Base-by-base conservation (phyloP, 2,888 invertebrate species). In the Trachelus troglodyta region DNA sequence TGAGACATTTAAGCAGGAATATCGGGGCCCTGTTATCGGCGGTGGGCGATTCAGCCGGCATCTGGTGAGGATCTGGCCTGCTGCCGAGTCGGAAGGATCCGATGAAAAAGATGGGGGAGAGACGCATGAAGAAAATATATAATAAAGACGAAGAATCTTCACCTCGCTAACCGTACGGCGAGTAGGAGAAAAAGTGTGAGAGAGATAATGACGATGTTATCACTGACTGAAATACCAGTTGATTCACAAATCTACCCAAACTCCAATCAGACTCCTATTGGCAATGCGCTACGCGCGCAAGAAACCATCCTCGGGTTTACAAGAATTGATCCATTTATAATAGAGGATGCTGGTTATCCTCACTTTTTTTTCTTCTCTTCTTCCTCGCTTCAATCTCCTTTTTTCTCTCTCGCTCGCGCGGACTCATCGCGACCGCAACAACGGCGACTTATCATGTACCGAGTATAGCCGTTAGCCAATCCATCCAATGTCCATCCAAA, bases 21-120 rank as follows among this genome's bases (percentile, higher is more conserved):
- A 79, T 80, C 77, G 79, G 79, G 37, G 69, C 34, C 76, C 83
- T 82, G 87, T 89, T 90, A 89, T 89, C 88, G 56, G 83, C 83
- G 82, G 87, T 87, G 88, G 89, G 87, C 87, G 88, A 89, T 83
- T 85, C 85, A 76, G 78, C 82, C 79, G 87, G 84, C 90, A 90
- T 90, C 89, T 90, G 89, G 88, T 83, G 82, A 82, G 82, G 84
- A 83, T 85, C 84, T 85, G 87, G 81, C 75, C 78, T 81, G 80
- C 81, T 83, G 80, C 80, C 83, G 83, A 79, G 80, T 75, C 77
- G 75, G 35, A 30, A 73, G 34, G 69, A 12, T 23, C 69, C 76
- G 40, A 75, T 12, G 35, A 33, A 71, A 68, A 30, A 34, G 76
- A 69, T 31, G 34, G 68, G 56, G 23, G 56, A 56, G 23, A 15